phyloP scores from a whole-genome alignment of 2,797 vertebrate genomes.

The Peromyscus attwateri region DNA sequence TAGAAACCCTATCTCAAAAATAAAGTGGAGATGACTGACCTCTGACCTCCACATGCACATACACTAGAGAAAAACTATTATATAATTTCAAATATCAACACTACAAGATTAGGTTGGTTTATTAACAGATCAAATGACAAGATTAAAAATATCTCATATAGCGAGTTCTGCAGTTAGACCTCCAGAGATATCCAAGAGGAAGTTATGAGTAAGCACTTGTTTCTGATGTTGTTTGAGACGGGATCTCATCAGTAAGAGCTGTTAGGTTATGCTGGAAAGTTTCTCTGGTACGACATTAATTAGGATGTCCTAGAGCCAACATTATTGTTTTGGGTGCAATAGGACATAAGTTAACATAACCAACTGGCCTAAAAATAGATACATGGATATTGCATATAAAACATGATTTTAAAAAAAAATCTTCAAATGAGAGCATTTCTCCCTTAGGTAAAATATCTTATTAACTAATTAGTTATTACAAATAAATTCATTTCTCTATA shows the following conservation, averaged over 20 bases:
- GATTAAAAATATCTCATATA: background rate
- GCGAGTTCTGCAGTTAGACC: slow-evolving; percentile 16
- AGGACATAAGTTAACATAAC: background rate
- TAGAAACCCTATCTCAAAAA: background rate
- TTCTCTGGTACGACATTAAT: slow-evolving; percentile 40
- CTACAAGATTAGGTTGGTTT: background rate
- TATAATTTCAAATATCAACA: background rate
- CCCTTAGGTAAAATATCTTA: slow-evolving; percentile 34
- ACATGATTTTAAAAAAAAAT: background rate
- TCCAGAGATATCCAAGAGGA: slow-evolving; percentile 18
- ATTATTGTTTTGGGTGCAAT: background rate
- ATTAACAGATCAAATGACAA: background rate
- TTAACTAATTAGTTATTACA: slow-evolving; percentile 38
- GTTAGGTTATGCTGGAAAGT: background rate
- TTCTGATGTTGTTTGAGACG: background rate
- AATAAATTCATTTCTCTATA: slow-evolving; percentile 28
- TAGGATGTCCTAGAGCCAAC: slow-evolving; percentile 13
- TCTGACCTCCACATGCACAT: background rate
- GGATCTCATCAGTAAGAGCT: background rate
- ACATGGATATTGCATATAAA: slow-evolving; percentile 9
- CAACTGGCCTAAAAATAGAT: slow-evolving; percentile 32
- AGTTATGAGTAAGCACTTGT: background rate
- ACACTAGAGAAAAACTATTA: slow-evolving; percentile 23
- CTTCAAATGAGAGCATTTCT: slow-evolving; percentile 5
- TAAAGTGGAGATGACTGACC: background rate